Percentiles rank a stretch among this genome's conserved stretches.
These are phyloP conservation scores for Exephanes ischioxanthus DNA, from an alignment of 2,888 invertebrate species.

Conservation along the genomic window DNA sequence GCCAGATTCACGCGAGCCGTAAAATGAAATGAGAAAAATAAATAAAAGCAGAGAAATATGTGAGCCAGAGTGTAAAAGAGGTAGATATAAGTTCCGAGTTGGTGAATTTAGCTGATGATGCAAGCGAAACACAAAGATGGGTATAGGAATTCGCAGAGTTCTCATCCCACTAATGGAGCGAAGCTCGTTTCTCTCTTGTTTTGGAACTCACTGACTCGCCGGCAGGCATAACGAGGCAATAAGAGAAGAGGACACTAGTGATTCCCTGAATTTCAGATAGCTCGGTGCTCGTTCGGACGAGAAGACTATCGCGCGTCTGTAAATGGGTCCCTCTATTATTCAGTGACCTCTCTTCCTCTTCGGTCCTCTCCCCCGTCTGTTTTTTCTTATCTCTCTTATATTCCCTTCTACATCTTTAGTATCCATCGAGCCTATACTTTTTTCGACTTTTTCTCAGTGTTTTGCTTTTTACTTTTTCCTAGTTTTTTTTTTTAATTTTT, in stretches of 20 bases:
- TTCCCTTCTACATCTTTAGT: not conserved
- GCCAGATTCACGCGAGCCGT: slow-evolving; percentile 6
- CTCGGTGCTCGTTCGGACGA: slow-evolving; percentile 14
- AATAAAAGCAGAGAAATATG: slow-evolving; percentile 22
- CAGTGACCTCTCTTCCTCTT: slow-evolving; percentile 71
- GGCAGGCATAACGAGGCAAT: slow-evolving; percentile 43
- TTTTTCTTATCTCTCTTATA: slow-evolving; percentile 6
- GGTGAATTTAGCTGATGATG: not conserved
- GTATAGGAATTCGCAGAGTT: not conserved
- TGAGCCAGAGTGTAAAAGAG: not conserved
- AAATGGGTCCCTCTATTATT: slow-evolving; percentile 76
- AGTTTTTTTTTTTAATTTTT: slow-evolving; percentile 2
- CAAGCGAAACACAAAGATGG: not conserved
- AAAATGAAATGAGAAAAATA: slow-evolving; percentile 18
- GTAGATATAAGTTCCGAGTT: not conserved
- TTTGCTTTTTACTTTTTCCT: not conserved
- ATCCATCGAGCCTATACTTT: slow-evolving; percentile 18
- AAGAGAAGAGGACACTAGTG: slow-evolving; percentile 66
- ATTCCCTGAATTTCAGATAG: slow-evolving; percentile 70
- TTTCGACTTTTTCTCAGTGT: not conserved
- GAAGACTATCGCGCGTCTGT: slow-evolving; percentile 64
- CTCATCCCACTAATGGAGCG: slow-evolving; percentile 6
- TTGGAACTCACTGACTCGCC: slow-evolving; percentile 37
- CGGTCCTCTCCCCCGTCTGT: slow-evolving; percentile 53
- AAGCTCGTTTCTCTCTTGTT: slow-evolving; percentile 10